Conservation (phyloP, 2,113 vertebrate species). For the Bungarus multicinctus region DNA sequence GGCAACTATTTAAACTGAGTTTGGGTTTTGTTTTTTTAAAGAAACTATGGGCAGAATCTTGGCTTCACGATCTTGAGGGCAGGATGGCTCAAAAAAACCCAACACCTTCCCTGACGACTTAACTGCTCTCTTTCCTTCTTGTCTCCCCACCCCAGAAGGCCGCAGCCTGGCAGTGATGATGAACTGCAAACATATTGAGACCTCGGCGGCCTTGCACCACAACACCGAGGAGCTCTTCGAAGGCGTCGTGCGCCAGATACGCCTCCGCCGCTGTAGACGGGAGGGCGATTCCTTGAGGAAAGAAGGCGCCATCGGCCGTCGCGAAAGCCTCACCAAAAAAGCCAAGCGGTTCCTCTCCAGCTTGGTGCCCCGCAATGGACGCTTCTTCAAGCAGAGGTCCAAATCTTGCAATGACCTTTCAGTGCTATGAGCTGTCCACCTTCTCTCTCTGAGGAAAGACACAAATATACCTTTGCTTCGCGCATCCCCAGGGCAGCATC, state of each 20-base stretch:
- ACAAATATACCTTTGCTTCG: background rate
- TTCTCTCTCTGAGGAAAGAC: background rate
- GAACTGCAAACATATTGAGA: slow-evolving; percentile 84
- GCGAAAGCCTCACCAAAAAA: slow-evolving; percentile 83
- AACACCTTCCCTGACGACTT: background rate
- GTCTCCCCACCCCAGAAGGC: slow-evolving; percentile 71
- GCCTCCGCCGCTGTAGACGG: slow-evolving; percentile 63
- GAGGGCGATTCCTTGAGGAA: slow-evolving; percentile 19
- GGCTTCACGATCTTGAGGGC: background rate
- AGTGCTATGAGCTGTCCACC: slow-evolving; percentile 58
- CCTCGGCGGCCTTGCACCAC: slow-evolving; percentile 85
- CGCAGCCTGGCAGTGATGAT: slow-evolving; percentile 78
- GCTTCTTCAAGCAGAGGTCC: slow-evolving; percentile 85
- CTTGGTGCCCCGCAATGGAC: slow-evolving; percentile 80
- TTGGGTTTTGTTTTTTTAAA: background rate
- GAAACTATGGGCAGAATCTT: background rate
- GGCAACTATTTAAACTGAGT: background rate
- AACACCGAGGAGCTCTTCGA: slow-evolving; percentile 82
- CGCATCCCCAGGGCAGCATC: background rate
- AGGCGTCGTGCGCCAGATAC: slow-evolving; percentile 78
- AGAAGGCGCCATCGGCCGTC: slow-evolving; percentile 65
- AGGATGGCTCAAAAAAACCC: background rate
- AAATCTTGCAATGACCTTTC: slow-evolving; percentile 87
- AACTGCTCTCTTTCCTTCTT: background rate
- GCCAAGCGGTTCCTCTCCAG: slow-evolving; percentile 85